These are phyloP conservation scores for Caenorhabditis remanei DNA, from an alignment of 1,140 invertebrate genomes.

Conservation along the genomic window DNA sequence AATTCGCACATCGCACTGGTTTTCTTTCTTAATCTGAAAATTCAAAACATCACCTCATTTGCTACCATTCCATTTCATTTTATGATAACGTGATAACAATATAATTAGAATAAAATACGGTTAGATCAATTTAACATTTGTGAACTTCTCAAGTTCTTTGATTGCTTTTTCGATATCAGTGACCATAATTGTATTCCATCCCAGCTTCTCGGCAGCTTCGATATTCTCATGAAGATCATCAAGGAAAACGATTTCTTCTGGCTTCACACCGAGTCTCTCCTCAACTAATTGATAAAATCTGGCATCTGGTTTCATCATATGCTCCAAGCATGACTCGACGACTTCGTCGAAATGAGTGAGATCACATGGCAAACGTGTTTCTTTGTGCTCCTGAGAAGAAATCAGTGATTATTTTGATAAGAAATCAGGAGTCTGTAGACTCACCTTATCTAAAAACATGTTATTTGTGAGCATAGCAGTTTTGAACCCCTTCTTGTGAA, in stretches of 20 bases:
- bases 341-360: conserved; percentile 56
- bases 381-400: conserved; percentile 45
- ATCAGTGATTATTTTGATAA: background rate
- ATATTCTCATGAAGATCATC: conserved; percentile 57
- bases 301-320: conserved; percentile 48
- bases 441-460: conserved; percentile 53
- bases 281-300: conserved; percentile 47
- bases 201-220: conserved; percentile 49
- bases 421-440: background rate
- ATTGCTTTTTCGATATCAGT: conserved; percentile 33
- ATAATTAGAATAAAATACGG: conserved; percentile 5
- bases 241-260: conserved; percentile 56
- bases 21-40: conserved; percentile 9
- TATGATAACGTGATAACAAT: background rate
- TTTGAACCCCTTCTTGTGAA: conserved; percentile 37
- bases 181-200: conserved; percentile 48
- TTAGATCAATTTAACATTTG: conserved; percentile 45
- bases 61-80: conserved; percentile 44
- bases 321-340: conserved; percentile 56
- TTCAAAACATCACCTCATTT: background rate
- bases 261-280: conserved; percentile 33
- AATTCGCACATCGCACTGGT: conserved; percentile 60
- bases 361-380: conserved; percentile 49
- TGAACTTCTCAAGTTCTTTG: conserved; percentile 25
- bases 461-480: conserved; percentile 59